phyloP scores from a whole-genome alignment of 2,797 vertebrate genomes.

The Calcarius lapponicus region DNA sequence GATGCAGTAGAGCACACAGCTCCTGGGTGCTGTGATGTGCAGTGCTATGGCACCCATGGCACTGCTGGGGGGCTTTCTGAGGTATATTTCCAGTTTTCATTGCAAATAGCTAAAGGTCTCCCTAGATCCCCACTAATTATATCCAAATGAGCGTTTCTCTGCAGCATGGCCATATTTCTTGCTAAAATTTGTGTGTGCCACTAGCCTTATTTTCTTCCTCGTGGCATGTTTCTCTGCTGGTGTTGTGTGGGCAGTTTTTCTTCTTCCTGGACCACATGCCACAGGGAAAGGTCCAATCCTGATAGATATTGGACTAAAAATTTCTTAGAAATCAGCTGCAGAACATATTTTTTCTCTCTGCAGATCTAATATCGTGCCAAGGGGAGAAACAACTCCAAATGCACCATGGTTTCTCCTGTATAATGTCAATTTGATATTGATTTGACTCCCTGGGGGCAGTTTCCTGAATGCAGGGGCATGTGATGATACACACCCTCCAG shows the following conservation, averaged over 20 bases:
- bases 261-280: not conserved
- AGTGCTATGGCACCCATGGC: not conserved
- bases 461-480: not conserved
- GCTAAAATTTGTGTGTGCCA: not conserved
- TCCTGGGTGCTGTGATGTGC: accelerated
- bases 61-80: not conserved
- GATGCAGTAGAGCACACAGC: accelerated
- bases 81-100: not conserved
- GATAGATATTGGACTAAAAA: not conserved
- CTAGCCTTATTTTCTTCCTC: not conserved
- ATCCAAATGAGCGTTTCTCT: not conserved
- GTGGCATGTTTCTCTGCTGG: not conserved
- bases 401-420: not conserved
- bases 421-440: not conserved
- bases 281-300: not conserved
- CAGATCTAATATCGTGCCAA: not conserved
- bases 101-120: not conserved
- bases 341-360: not conserved
- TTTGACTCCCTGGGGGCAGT: not conserved
- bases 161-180: not conserved
- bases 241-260: not conserved
- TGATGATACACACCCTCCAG: not conserved
- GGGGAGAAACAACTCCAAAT: not conserved
- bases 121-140: not conserved
- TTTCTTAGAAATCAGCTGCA: not conserved